phyloP scores from a whole-genome alignment of 2,797 vertebrate genomes.

The Margarornis squamiger region DNA sequence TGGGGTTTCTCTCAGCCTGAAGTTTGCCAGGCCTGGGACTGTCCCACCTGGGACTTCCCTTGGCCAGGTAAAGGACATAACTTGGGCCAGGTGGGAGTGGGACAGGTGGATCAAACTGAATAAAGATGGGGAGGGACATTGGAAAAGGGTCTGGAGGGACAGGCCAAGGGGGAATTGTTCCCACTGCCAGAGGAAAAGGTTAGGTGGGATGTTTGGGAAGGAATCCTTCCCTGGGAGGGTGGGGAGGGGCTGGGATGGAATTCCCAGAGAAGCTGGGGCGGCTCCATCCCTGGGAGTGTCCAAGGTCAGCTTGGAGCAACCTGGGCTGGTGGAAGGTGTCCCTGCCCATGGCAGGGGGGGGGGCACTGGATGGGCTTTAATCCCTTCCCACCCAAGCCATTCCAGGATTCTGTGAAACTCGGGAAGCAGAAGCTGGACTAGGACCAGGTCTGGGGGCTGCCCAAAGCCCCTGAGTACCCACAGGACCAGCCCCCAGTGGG shows the following conservation, averaged over 20 bases:
- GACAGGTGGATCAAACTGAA: no score
- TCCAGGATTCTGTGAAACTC: background rate
- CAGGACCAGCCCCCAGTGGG: background rate
- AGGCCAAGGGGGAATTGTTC: background rate
- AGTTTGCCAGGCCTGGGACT: background rate
- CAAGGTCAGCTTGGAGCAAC: rapidly evolving
- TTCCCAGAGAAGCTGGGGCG: background rate
- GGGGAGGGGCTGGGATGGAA: background rate
- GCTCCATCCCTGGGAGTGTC: background rate
- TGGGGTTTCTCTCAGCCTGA: background rate
- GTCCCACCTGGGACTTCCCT: background rate
- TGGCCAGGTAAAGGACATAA: background rate
- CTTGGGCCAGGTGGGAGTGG: background rate
- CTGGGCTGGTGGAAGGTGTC: background rate
- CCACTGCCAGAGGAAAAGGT: background rate
- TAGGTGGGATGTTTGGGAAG: rapidly evolving
- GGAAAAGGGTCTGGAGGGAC: background rate
- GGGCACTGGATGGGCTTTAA: background rate
- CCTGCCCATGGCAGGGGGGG: background rate
- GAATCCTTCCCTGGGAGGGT: background rate
- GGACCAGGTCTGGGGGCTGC: background rate
- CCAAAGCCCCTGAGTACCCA: background rate
- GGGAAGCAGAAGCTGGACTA: background rate
- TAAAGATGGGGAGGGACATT: background rate
- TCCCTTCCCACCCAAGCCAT: background rate